Evolutionary conservation across 2,113 vertebrate genomes (phyloP).

Genomic region (Cromileptes altivelis): DNA sequence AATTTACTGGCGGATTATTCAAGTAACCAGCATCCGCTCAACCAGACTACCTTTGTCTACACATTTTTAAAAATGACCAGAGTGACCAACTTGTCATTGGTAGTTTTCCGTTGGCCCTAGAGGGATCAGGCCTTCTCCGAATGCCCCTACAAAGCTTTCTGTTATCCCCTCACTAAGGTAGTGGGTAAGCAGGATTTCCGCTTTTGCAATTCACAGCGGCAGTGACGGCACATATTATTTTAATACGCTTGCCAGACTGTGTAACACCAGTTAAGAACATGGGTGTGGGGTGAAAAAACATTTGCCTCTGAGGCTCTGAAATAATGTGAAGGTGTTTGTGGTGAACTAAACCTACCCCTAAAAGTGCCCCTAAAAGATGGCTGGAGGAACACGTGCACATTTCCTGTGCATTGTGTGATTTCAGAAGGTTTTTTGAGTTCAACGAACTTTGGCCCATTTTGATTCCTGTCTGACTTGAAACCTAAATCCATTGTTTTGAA

Average conservation of each 20-base stretch:
- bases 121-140: slow-evolving; percentile 61
- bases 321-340: slow-evolving; percentile 31
- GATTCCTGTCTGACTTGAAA: slow-evolving; percentile 63
- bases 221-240: slow-evolving; percentile 74
- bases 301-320: neutral
- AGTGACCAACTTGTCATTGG: slow-evolving; percentile 38
- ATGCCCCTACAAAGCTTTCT: slow-evolving; percentile 65
- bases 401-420: slow-evolving; percentile 48
- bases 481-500: slow-evolving; percentile 80
- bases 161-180: slow-evolving; percentile 80
- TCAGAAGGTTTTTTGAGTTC: slow-evolving; percentile 56
- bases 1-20: neutral
- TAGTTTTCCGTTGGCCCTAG: slow-evolving; percentile 62
- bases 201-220: slow-evolving; percentile 76
- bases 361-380: slow-evolving; percentile 2
- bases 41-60: slow-evolving; percentile 15
- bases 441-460: slow-evolving; percentile 74
- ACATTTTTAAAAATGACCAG: slow-evolving; percentile 33
- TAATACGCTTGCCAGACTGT: slow-evolving; percentile 81
- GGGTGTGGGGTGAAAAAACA: slow-evolving; percentile 22
- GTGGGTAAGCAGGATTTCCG: slow-evolving; percentile 85
- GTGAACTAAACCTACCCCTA: slow-evolving; percentile 18
- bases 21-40: neutral
- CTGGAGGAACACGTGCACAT: neutral
- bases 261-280: slow-evolving; percentile 71